Conservation (phyloP, 2,113 vertebrate species). For the Platycercus adscitus region DNA sequence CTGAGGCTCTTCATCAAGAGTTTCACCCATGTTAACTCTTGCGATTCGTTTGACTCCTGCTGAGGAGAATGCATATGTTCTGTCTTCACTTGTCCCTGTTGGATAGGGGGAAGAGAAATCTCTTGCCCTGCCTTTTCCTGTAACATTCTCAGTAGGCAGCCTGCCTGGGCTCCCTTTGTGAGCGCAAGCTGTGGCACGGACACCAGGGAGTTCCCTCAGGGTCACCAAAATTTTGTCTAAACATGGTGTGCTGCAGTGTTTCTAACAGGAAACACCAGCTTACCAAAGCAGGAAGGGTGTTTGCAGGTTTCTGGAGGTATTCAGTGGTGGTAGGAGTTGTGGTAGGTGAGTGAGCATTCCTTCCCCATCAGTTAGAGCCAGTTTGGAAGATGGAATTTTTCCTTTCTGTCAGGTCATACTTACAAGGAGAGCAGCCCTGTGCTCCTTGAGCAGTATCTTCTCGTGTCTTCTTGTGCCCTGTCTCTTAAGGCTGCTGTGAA, state of each 20-base stretch:
- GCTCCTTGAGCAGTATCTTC: background rate
- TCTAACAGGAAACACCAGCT: background rate
- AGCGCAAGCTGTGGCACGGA: background rate
- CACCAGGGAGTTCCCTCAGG: background rate
- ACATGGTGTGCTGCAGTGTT: background rate
- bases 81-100: background rate
- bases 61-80: background rate
- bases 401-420: background rate
- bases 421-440: background rate
- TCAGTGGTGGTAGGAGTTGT: background rate
- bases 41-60: background rate
- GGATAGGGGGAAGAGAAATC: background rate
- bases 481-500: background rate
- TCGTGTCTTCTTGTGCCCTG: background rate
- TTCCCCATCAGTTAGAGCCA: background rate
- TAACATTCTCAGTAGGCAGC: rapidly evolving
- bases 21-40: background rate
- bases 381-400: background rate
- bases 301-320: background rate
- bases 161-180: background rate
- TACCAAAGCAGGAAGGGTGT: background rate
- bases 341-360: background rate
- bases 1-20: background rate
- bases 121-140: background rate
- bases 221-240: background rate